Percentiles rank a stretch among this genome's conserved stretches.
Conservation (phyloP, 1,140 invertebrate genomes). For the Pararge aegeria region DNA sequence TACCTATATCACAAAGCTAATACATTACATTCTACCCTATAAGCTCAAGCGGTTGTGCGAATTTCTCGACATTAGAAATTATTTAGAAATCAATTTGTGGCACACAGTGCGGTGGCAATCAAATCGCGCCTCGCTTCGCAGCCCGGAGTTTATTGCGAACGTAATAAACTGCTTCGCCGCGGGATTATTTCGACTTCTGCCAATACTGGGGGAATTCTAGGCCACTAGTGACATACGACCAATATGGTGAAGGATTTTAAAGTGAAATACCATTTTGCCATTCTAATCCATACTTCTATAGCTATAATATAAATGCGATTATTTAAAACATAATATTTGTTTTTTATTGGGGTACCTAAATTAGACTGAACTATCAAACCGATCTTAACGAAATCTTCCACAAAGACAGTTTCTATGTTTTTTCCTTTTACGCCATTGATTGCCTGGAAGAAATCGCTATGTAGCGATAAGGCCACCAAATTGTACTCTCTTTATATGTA, state of each 20-base stretch:
- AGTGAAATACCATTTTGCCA: not conserved
- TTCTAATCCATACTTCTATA: not conserved
- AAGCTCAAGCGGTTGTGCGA: constrained; percentile 18
- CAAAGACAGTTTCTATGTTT: too few relatives aligned
- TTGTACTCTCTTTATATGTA: too few relatives aligned
- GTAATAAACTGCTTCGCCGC: constrained; percentile 58
- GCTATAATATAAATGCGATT: too few relatives aligned
- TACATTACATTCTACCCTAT: not conserved
- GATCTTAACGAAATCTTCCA: too few relatives aligned
- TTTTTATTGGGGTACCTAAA: too few relatives aligned
- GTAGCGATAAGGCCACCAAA: too few relatives aligned
- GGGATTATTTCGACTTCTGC: constrained; percentile 57
- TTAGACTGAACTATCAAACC: too few relatives aligned
- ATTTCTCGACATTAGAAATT: constrained; percentile 42
- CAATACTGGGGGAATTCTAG: constrained; percentile 41
- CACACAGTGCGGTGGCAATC: constrained; percentile 41
- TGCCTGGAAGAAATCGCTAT: too few relatives aligned
- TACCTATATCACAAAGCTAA: not conserved
- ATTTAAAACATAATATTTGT: too few relatives aligned
- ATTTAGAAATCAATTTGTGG: constrained; percentile 60
- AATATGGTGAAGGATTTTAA: not conserved
- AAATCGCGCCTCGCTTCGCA: constrained; percentile 38
- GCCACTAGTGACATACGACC: constrained; percentile 13
- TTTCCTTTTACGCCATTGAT: too few relatives aligned
- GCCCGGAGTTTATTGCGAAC: constrained; percentile 49